phyloP scores from a whole-genome alignment of 2,113 vertebrate genomes.

The Lanius collurio region DNA sequence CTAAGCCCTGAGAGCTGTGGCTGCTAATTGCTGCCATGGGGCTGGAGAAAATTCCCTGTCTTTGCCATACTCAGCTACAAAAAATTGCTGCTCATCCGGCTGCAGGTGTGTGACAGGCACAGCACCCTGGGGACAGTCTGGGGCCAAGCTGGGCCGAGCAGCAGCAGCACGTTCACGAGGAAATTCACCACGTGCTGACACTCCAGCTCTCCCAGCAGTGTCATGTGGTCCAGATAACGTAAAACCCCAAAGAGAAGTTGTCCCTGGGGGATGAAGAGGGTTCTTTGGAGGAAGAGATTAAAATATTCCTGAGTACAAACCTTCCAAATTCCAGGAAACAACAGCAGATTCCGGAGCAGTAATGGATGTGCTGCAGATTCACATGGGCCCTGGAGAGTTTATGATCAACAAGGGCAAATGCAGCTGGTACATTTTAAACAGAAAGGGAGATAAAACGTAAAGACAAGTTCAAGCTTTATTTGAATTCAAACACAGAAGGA shows the following conservation, averaged over 20 bases:
- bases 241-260: neutral
- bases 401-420: neutral
- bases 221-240: fast-evolving
- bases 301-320: neutral
- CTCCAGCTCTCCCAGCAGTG: neutral
- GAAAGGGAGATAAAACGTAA: neutral
- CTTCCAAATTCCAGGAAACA: neutral
- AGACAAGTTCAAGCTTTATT: neutral
- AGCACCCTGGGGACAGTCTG: fast-evolving
- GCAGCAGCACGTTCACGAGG: neutral
- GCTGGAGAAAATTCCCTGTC: neutral
- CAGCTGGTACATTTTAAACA: neutral
- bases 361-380: neutral
- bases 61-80: neutral
- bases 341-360: neutral
- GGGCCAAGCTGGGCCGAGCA: neutral
- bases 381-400: neutral
- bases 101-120: neutral
- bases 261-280: neutral
- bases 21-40: neutral
- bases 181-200: neutral
- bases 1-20: neutral
- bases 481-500: neutral
- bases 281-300: neutral
- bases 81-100: neutral